Conservation (phyloP, 2,888 invertebrate species). For the Andrena hattorfiana region DNA sequence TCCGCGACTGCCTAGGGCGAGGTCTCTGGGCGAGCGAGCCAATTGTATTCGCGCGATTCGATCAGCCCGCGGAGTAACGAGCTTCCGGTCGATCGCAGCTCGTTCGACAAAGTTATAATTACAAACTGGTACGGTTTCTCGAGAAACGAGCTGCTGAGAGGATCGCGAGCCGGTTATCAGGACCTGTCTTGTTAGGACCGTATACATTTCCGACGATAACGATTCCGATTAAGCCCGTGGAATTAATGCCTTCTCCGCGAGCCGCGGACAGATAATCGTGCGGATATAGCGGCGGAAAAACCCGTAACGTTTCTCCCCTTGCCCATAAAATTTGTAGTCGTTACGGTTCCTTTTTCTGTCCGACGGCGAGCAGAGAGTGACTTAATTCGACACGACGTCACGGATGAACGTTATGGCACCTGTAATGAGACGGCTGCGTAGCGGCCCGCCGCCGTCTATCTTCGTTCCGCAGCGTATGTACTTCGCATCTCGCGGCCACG, state of each 20-base stretch:
- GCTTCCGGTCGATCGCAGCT: constrained; percentile 54
- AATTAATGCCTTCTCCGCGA: constrained; percentile 44
- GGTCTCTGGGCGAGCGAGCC: neutral
- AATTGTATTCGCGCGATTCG: constrained; percentile 40
- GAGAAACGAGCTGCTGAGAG: constrained; percentile 22
- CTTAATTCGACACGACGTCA: constrained; percentile 6
- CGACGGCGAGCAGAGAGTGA: neutral
- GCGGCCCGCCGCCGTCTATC: constrained; percentile 9
- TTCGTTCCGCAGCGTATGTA: neutral
- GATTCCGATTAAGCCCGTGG: constrained; percentile 59
- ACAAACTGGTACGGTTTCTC: constrained; percentile 54
- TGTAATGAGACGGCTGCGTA: constrained; percentile 12
- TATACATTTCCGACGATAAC: constrained; percentile 65
- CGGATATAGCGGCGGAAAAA: constrained; percentile 16
- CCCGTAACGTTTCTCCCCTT: neutral
- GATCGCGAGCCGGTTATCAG: constrained; percentile 61
- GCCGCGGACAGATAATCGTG: constrained; percentile 24
- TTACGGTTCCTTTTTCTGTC: constrained; percentile 4
- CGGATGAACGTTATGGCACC: constrained; percentile 21
- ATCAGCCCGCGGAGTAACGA: constrained; percentile 43
- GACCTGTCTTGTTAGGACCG: constrained; percentile 53
- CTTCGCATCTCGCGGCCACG: neutral
- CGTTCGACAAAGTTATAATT: constrained; percentile 47
- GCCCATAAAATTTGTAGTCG: constrained; percentile 16
- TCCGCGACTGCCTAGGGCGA: constrained; percentile 21